Conservation (phyloP, 2,888 invertebrate genomes). For the Marasmarcha lunaedactyla region DNA sequence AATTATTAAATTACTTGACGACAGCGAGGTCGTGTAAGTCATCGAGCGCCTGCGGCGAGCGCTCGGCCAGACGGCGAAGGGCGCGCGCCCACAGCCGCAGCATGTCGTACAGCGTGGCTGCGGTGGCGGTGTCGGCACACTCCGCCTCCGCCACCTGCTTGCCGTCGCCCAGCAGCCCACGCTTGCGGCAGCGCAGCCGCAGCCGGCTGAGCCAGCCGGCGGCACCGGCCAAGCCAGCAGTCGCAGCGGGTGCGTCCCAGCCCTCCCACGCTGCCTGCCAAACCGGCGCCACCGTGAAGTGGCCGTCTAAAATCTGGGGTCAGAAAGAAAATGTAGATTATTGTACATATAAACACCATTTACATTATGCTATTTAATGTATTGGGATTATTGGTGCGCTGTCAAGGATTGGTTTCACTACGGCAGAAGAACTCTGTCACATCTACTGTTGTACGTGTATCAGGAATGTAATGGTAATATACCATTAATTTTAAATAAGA, state of each 20-base stretch:
- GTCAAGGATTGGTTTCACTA: too few relatives aligned
- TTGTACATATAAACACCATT: too few relatives aligned
- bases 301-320: conserved; percentile 22
- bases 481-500: too few relatives aligned
- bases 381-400: too few relatives aligned
- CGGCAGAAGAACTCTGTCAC: too few relatives aligned
- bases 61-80: conserved; percentile 25
- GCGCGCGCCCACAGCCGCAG: conserved; percentile 39
- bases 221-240: conserved; percentile 17
- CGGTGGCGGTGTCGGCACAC: conserved; percentile 24
- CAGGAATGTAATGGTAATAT: too few relatives aligned
- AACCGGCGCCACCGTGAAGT: conserved; percentile 32
- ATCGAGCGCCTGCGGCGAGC: conserved; percentile 28
- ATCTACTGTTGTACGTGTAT: too few relatives aligned
- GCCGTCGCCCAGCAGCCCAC: conserved; percentile 11
- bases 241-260: conserved; percentile 7
- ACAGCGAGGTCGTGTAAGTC: conserved; percentile 33
- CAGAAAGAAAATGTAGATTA: too few relatives aligned
- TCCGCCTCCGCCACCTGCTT: conserved; percentile 9
- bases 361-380: too few relatives aligned
- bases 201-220: conserved; percentile 17
- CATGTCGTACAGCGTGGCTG: conserved; percentile 46
- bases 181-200: conserved; percentile 12
- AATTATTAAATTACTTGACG: conserved; percentile 32
- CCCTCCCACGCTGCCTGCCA: conserved; percentile 31